Base-by-base conservation (phyloP, 2,113 vertebrate genomes). In the Lepidothrix coronata region DNA sequence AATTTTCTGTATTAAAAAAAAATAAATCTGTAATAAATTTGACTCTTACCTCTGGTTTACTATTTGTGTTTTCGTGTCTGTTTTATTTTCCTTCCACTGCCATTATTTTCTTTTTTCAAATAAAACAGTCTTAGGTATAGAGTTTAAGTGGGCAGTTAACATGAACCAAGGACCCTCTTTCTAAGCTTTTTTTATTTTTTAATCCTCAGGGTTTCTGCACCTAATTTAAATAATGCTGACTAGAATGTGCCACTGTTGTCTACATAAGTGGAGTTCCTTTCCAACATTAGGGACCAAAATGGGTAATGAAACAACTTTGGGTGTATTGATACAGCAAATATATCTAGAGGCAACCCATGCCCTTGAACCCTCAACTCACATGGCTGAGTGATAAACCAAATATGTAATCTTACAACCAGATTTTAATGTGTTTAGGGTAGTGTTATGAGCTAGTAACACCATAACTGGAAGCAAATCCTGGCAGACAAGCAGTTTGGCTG, bases 271-370 rank as follows among this genome's bases (percentile, higher is more conserved):
- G 5, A 48, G 1, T 22, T 76, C 3, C n/a, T 88, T 85, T 88
- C 41, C 85, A 75, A n/a, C 54, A 55, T 20, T 55, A 48, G 16
- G 8, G 5, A 55, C 33, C 71, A 43, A 88, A 79, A 41, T n/a
- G 11, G 21, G 8, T 49, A 65, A 41, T 20, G 13, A 76, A 89
- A 55, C 7, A 62, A 74, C 5, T 35, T 75, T 39, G 21, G 20
- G 37, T 37, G 3, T 35, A 37, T 16, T 27, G 28, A 37, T 75
- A 35, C 7, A 52, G 51, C 6, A 51, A 87, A 49, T 0, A 0
- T 27, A 41, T 20, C 37, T 17, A 84, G 65, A 86, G 20, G 9
- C 6, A 93, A 70, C 6, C 13, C 2, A 4, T 22, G 20, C 4
- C 39, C 51, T 80, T 85, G 18, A 83, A 22, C 3, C 9, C 30